Base-by-base conservation (phyloP, 2,797 vertebrate species). In the Coendou prehensilis region DNA sequence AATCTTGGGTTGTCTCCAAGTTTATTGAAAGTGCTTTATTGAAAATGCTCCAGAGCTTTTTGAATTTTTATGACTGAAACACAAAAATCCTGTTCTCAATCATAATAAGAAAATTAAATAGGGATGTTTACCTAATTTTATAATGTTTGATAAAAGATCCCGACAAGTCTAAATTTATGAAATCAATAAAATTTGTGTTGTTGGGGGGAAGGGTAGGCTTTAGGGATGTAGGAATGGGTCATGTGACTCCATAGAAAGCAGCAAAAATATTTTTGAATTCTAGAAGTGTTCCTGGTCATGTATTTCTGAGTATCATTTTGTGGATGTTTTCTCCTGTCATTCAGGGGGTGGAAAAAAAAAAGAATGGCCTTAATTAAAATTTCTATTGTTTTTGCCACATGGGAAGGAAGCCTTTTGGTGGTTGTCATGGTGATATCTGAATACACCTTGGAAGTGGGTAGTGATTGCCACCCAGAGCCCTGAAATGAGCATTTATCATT, bases 381-480 rank as follows among this genome's bases (percentile, higher is more conserved):
- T 97, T 96, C 95, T 59, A 87, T 98, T 98, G 97, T 98, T 89
- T 98, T 98, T 97, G 88, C 71, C 94, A 94, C 79, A 20, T 11
- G 98, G 95, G 96, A 97, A 98, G 98, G 95, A 95, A 97, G 97
- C 94, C 98, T 97, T 93, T 96, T 61, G 17, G 94, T 98, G 97
- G 98, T 98, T 98, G 98, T 94, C 97, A 98, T 98, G 97, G 98
- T 98, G 97, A 98, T 96, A 93, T 85, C 90, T 98, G 98, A 98
- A 96, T 97, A 97, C 98, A 98, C 61, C 9, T 37, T 96, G 37
- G 84, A 97, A 98, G 94, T 97, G 92, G 98, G 94, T 98, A 98
- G 93, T 93, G 90, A 97, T 96, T 98, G 95, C 95, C 97, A 80
- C 87, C 67, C 90, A 96, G 94, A 95, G 89, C 94, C 95, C 94